Percentiles rank a stretch among this genome's conserved stretches.
phyloP scores from a whole-genome alignment of 2,113 vertebrate species.

The Anseranas semipalmata region DNA sequence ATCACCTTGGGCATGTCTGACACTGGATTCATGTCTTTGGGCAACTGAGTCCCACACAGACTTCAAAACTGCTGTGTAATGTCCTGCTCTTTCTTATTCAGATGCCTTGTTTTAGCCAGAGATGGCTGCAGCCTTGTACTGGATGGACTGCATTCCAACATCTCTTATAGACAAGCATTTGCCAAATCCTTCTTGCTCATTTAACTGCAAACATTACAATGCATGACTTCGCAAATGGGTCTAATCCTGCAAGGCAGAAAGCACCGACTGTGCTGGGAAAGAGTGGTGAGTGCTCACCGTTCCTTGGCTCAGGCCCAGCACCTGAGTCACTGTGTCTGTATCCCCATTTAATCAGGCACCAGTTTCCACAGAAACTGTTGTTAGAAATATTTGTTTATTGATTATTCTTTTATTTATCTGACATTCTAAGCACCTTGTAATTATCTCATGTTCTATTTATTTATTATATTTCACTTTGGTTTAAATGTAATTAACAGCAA shows the following conservation, averaged over 20 bases:
- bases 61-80: not conserved
- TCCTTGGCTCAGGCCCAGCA: not conserved
- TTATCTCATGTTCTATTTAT: not conserved
- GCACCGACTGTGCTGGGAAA: not conserved
- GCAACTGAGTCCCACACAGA: not conserved
- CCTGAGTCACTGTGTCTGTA: not conserved
- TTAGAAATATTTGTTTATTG: slow-evolving; percentile 6
- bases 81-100: not conserved
- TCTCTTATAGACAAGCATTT: not conserved
- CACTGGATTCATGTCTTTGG: not conserved
- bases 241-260: not conserved
- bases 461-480: slow-evolving; percentile 10
- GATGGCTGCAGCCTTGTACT: not conserved
- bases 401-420: not conserved
- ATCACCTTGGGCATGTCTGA: not conserved
- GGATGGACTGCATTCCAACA: not conserved
- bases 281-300: not conserved
- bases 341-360: not conserved
- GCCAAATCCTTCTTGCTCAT: not conserved
- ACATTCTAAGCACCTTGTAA: not conserved
- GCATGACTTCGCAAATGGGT: not conserved
- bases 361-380: not conserved
- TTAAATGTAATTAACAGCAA: slow-evolving; percentile 26
- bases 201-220: not conserved
- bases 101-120: not conserved